Conservation (phyloP, 1,140 invertebrate genomes). For the Tachypleus tridentatus region DNA sequence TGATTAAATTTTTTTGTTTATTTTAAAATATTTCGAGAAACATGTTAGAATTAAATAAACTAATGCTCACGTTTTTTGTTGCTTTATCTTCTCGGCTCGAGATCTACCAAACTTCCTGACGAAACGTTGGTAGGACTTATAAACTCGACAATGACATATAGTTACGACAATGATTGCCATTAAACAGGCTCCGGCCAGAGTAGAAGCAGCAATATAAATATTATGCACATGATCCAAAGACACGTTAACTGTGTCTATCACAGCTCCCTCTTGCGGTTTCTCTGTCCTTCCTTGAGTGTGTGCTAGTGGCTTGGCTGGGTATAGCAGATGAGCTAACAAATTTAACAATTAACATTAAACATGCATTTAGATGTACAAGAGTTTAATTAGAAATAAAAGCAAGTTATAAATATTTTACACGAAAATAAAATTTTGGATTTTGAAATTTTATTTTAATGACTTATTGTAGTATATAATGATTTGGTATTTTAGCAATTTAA, state of each 20-base stretch:
- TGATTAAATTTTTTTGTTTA: too few species aligned
- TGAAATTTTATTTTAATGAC: not conserved
- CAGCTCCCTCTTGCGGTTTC: too few species aligned
- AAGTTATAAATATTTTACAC: not conserved
- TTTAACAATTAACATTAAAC: not conserved
- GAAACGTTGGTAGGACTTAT: constrained; percentile 48
- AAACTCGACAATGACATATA: constrained; percentile 53
- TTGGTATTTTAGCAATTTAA: not conserved
- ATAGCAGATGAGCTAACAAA: not conserved
- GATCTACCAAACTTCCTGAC: constrained; percentile 17
- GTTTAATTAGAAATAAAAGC: not conserved
- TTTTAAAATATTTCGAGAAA: too few species aligned
- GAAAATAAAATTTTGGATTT: not conserved
- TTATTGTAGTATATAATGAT: not conserved
- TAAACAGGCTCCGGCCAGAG: constrained; percentile 50
- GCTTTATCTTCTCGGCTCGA: constrained; percentile 16
- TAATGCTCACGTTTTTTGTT: constrained; percentile 20
- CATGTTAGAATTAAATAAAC: too few species aligned
- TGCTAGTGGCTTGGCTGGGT: constrained; percentile 13
- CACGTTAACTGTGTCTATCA: not conserved
- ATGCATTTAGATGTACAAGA: not conserved
- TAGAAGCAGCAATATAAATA: constrained; percentile 57
- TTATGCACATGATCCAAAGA: constrained; percentile 49
- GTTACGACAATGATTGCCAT: constrained; percentile 54
- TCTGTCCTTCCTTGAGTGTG: constrained; percentile 15